Percentiles rank a stretch among this genome's conserved stretches.
Conservation (phyloP, 1,140 invertebrate species). For the Magallana gigas region DNA sequence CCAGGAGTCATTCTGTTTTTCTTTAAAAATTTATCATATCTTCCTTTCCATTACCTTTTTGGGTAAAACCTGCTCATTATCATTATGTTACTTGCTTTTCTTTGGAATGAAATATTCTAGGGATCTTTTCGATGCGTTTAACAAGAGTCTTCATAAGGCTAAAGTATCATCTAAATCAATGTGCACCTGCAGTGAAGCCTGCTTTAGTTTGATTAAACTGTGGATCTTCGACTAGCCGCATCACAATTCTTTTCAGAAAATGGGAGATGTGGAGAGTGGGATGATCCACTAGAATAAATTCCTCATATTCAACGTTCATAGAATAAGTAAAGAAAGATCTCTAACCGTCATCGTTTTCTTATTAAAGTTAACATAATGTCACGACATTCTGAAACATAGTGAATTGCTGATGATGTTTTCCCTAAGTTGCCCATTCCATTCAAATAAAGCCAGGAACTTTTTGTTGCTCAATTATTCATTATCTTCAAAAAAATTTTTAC, state of each 20-base stretch:
- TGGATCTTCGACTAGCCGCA: neutral
- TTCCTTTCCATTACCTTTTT: neutral
- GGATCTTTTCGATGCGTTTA: neutral
- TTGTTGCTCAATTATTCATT: neutral
- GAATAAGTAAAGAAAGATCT: conserved; percentile 15
- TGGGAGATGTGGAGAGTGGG: neutral
- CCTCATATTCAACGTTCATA: neutral
- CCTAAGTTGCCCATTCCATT: conserved; percentile 35
- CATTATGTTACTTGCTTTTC: neutral
- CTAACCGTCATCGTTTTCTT: conserved; percentile 20
- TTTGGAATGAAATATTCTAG: neutral
- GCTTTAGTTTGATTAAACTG: conserved; percentile 32
- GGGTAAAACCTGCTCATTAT: neutral
- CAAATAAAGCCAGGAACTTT: neutral
- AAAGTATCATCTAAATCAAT: conserved; percentile 4
- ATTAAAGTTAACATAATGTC: conserved; percentile 33
- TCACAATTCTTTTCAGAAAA: conserved; percentile 15
- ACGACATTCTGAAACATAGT: conserved; percentile 36
- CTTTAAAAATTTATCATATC: conserved; percentile 39
- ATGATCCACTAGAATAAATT: conserved; percentile 39
- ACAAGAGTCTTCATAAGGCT: conserved; percentile 33
- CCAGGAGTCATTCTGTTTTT: conserved; percentile 24
- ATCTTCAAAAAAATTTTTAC: conserved; percentile 3
- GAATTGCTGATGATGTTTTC: conserved; percentile 41
- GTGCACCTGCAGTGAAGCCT: conserved; percentile 42